Conservation (phyloP, 2,113 vertebrate species). For the Corydoras sp. region DNA sequence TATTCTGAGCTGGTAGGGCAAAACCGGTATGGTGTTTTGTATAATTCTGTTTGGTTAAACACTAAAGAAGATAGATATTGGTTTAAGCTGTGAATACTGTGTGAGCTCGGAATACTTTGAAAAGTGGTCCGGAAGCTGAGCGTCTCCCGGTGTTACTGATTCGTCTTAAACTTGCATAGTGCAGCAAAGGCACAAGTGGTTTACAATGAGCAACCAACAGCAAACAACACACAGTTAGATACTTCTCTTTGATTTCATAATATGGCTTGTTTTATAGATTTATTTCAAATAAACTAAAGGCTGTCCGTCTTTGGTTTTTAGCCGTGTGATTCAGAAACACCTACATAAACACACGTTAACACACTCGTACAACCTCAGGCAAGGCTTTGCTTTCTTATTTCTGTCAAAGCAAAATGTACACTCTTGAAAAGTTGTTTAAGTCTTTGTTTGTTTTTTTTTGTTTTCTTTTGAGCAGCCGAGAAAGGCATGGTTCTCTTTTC, state of each 20-base stretch:
- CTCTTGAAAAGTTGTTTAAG: neutral
- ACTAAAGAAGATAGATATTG: too few relatives aligned
- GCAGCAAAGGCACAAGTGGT: slow-evolving; percentile 43
- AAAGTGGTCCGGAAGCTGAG: slow-evolving; percentile 1
- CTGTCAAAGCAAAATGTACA: neutral
- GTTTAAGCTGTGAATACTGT: neutral
- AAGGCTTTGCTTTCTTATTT: neutral
- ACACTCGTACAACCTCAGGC: neutral
- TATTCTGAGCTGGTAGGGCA: too few relatives aligned
- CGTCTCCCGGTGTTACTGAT: slow-evolving; percentile 4
- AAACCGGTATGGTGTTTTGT: too few relatives aligned
- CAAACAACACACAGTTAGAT: slow-evolving; percentile 4
- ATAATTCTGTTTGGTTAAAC: too few relatives aligned
- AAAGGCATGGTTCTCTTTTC: slow-evolving; percentile 27
- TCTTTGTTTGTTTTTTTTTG: too few relatives aligned
- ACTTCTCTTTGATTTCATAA: slow-evolving; percentile 1
- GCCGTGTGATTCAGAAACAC: slow-evolving; percentile 19
- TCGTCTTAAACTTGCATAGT: slow-evolving; percentile 41
- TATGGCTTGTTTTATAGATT: slow-evolving; percentile 28
- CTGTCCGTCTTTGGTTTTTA: slow-evolving; percentile 32
- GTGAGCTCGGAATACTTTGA: neutral
- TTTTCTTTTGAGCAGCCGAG: slow-evolving; percentile 27
- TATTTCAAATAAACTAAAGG: slow-evolving; percentile 10
- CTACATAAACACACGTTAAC: neutral
- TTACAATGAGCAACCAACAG: slow-evolving; percentile 21